phyloP scores from a whole-genome alignment of 2,797 vertebrate genomes.

The Enteromius afrohamiltoni region DNA sequence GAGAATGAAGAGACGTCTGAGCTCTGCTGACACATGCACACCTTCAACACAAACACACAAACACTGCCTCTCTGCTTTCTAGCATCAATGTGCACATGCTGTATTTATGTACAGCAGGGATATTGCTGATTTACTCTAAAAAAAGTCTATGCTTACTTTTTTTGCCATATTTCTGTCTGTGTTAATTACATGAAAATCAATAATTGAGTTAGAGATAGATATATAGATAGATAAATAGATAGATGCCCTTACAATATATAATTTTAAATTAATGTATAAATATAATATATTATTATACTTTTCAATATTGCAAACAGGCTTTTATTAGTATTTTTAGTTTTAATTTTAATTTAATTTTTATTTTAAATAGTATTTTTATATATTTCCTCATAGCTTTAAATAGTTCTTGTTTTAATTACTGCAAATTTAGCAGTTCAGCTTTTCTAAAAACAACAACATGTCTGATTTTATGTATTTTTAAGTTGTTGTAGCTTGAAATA shows the following conservation, averaged over 20 bases:
- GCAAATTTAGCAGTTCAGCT: too few relatives aligned
- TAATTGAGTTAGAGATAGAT: neutral
- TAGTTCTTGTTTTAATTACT: too few relatives aligned
- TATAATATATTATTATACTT: too few relatives aligned
- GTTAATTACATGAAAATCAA: neutral
- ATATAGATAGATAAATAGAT: too few relatives aligned
- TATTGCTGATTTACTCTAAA: neutral
- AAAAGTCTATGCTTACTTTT: neutral
- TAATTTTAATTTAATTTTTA: too few relatives aligned
- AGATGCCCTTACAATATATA: too few relatives aligned
- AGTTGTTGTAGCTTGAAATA: neutral
- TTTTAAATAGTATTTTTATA: too few relatives aligned
- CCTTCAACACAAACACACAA: neutral
- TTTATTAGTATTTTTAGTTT: too few relatives aligned
- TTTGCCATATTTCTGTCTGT: too few relatives aligned
- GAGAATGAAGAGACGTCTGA: neutral
- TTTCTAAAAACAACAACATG: neutral
- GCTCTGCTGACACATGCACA: slow-evolving; percentile 10
- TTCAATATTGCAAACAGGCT: too few relatives aligned
- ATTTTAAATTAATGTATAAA: too few relatives aligned
- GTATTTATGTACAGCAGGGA: neutral
- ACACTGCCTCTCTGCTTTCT: neutral
- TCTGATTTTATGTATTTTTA: neutral
- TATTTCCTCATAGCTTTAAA: neutral
- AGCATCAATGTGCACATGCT: neutral